Base-by-base conservation (phyloP, 2,888 invertebrate species). In the Crocallis elinguaria region DNA sequence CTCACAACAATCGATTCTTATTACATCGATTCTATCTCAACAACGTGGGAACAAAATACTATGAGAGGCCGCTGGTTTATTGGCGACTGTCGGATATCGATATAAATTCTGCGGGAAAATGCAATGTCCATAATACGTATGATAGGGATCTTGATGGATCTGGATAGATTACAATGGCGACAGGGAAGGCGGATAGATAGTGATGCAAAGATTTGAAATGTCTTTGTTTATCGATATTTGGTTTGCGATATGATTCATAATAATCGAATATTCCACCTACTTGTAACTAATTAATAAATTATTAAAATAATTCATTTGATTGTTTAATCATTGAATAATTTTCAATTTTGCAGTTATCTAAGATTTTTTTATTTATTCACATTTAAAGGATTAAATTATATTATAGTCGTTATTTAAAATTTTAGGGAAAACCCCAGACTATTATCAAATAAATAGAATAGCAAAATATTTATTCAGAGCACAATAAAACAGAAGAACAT, bases 71-170 rank as follows among this genome's bases (percentile, higher is more conserved):
- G 79, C 78, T 78, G 64, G 66, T 79, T 82, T 78, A 83, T 80
- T 64, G 78, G 65, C 75, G 72, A 74, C 78, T 78, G 67, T 67
- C 73, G 63, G 67, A 71, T 75, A 74, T 71, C 77, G 72, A 76
- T 79, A 80, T 79, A 79, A 76, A 79, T 76, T 75, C 72, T 70
- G 67, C 66, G 66, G 70, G 71, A 75, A 79, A 78, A 80, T 73
- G 77, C 76, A 72, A 65, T 73, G 72, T 66, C 76, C 75, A 79
- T 79, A 77, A 73, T 78, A 81, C 79, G 72, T 66, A 64, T 65
- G 84, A 86, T 85, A 79, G 62, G 54, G 45, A 86, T 88, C 85
- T 81, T 82, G 84, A 84, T 82, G 72, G 78, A 82, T 79, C 84
- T 82, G 72, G 78, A 82, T 79, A 80, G 77, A 82, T 81, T 76